Conservation (phyloP, 2,888 invertebrate species). For the Chorisops tibialis region DNA sequence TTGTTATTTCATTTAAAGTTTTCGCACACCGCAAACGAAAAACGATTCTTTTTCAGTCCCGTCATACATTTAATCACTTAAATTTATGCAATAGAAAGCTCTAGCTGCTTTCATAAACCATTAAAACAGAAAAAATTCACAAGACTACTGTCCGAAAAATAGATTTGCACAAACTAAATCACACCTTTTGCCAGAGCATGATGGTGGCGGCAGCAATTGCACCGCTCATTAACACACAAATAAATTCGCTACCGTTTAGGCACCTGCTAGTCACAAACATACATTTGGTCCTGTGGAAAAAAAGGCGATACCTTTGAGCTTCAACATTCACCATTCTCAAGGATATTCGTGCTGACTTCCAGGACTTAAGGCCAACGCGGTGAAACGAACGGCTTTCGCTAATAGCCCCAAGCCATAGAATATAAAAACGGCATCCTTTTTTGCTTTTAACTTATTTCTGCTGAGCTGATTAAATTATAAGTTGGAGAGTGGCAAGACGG, state of each 20-base stretch:
- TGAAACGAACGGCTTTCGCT: background rate
- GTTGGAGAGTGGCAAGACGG: background rate
- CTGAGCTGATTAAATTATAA: slow-evolving; percentile 11
- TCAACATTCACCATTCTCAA: slow-evolving; percentile 2
- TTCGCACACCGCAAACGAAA: too few relatives aligned
- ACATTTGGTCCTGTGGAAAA: background rate
- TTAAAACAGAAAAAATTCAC: too few relatives aligned
- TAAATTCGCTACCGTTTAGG: background rate
- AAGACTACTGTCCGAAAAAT: too few relatives aligned
- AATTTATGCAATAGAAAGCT: too few relatives aligned
- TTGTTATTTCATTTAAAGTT: too few relatives aligned
- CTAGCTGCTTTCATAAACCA: too few relatives aligned
- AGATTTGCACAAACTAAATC: background rate
- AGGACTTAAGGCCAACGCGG: background rate
- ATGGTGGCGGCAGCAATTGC: too few relatives aligned
- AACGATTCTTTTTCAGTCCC: too few relatives aligned
- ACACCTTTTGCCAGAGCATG: background rate
- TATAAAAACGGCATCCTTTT: too few relatives aligned
- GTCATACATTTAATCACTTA: too few relatives aligned
- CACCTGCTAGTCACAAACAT: background rate
- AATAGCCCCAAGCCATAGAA: too few relatives aligned
- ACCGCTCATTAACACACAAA: slow-evolving; percentile 5
- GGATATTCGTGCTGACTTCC: background rate
- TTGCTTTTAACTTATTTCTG: background rate
- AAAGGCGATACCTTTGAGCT: background rate